phyloP scores from a whole-genome alignment of 2,113 vertebrate species.

The Brevimyrus niger region DNA sequence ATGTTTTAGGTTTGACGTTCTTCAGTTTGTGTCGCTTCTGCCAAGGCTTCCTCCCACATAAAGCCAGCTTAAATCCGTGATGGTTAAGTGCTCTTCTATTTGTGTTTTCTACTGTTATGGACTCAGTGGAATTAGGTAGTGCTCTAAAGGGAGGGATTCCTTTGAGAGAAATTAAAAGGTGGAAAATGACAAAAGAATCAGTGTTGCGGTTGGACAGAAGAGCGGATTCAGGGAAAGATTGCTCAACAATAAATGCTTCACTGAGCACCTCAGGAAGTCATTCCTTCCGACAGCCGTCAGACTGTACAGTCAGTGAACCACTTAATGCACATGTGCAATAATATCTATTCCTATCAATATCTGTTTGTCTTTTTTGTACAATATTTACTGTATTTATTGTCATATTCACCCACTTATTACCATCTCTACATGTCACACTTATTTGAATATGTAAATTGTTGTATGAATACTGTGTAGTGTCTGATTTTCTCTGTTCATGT shows the following conservation, averaged over 20 bases:
- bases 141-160: neutral
- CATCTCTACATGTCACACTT: neutral
- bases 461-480: neutral
- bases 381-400: neutral
- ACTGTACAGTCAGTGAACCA: neutral
- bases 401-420: neutral
- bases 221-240: neutral
- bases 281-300: neutral
- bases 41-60: neutral
- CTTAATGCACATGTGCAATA: neutral
- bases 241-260: neutral
- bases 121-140: neutral
- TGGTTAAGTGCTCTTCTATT: neutral
- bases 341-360: neutral
- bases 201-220: neutral
- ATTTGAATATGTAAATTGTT: neutral
- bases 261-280: neutral
- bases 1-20: neutral
- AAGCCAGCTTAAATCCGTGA: neutral
- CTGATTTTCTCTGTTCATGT: neutral
- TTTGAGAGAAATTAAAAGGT: neutral
- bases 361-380: neutral
- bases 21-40: neutral
- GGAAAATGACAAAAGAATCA: neutral
- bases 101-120: neutral